Evolutionary conservation across 1,140 invertebrate species (phyloP).

Genomic region (Araneus ventricosus): DNA sequence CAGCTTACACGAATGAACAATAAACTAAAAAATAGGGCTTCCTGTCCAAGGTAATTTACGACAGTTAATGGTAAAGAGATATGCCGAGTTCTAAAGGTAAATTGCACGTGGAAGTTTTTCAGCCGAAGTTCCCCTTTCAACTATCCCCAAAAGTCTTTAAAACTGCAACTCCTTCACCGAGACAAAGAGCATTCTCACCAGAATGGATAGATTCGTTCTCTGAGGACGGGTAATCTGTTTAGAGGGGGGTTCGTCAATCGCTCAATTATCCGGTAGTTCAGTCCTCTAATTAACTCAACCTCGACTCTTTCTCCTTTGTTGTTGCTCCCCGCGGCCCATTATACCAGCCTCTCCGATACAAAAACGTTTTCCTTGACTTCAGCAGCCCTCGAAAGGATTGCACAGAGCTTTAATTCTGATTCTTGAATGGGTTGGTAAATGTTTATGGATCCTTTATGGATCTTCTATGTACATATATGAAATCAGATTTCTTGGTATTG

Average conservation of each 20-base stretch:
- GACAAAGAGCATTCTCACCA: slow-evolving; percentile 24
- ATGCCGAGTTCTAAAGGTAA: background rate
- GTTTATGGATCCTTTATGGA: too few relatives aligned
- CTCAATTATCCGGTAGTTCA: slow-evolving; percentile 63
- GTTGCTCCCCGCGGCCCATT: background rate
- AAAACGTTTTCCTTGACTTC: background rate
- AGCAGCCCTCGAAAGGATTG: background rate
- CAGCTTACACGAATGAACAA: background rate
- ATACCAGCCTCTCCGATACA: slow-evolving; percentile 9
- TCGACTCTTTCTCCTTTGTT: background rate
- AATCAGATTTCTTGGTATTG: too few relatives aligned
- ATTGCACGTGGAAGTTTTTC: background rate
- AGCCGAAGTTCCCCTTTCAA: slow-evolving; percentile 6
- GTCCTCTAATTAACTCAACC: slow-evolving; percentile 61
- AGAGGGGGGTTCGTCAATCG: slow-evolving; percentile 52
- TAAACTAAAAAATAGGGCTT: background rate
- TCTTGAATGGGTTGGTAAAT: background rate
- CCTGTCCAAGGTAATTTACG: background rate
- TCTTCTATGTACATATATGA: too few relatives aligned
- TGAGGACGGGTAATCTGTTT: slow-evolving; percentile 43
- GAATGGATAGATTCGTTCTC: slow-evolving; percentile 37
- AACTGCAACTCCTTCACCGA: slow-evolving; percentile 4
- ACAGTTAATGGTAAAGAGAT: background rate
- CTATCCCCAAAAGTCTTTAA: slow-evolving; percentile 9
- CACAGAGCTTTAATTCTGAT: background rate